A percentile compares a stretch with the other conserved stretches of the same genome.
phyloP scores from a whole-genome alignment of 2,113 vertebrate species.

The Australoheros scitulus region DNA sequence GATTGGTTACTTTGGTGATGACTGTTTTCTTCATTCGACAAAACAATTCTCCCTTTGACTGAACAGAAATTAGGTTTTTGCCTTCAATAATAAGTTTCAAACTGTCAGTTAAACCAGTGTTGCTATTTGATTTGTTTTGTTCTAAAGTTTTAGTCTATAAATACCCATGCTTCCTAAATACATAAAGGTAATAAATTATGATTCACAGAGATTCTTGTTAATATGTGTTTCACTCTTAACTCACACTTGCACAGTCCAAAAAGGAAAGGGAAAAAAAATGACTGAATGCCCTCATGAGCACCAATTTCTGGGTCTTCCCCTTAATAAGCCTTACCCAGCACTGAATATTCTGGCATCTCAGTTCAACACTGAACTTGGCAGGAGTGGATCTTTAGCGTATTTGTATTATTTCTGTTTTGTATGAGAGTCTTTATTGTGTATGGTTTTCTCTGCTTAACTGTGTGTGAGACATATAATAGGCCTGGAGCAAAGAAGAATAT shows the following conservation, averaged over 20 bases:
- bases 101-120: background rate
- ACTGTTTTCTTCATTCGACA: conserved; percentile 10
- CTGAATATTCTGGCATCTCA: background rate
- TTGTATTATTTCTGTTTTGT: background rate
- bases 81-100: background rate
- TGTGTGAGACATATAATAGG: background rate
- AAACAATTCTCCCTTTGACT: conserved; percentile 6
- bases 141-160: background rate
- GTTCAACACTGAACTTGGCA: background rate
- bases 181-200: background rate
- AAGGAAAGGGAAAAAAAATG: background rate
- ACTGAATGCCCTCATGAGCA: background rate
- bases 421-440: background rate
- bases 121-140: background rate
- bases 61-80: conserved; percentile 2
- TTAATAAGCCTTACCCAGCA: background rate
- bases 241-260: background rate
- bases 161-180: background rate
- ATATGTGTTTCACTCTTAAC: background rate
- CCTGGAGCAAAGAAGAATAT: background rate
- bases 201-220: background rate
- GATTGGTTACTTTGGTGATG: conserved; percentile 28
- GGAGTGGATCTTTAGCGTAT: background rate
- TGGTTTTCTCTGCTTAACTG: background rate
- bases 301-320: background rate